phyloP scores from a whole-genome alignment of 2,113 vertebrate species.

The Odobenus rosmarus region DNA sequence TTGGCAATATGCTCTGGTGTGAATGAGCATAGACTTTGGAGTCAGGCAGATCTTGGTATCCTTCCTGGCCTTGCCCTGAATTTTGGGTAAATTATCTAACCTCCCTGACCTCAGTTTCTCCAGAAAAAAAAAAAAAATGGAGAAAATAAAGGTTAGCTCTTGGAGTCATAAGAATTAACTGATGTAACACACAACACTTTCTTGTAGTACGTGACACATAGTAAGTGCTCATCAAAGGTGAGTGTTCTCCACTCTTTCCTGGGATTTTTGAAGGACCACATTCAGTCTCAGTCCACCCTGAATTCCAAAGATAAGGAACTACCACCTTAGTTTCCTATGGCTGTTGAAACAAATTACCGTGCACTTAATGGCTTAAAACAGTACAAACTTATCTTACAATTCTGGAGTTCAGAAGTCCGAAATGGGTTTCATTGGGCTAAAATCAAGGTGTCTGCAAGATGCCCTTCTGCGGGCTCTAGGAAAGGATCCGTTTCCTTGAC shows the following conservation, averaged over 20 bases:
- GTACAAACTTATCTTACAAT: background rate
- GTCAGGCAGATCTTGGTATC: background rate
- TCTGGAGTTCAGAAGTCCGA: background rate
- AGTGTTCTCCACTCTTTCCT: background rate
- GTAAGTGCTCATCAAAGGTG: background rate
- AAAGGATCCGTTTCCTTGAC: background rate
- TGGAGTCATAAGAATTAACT: background rate
- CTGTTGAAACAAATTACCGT: background rate
- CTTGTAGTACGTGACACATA: background rate
- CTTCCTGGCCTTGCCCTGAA: background rate
- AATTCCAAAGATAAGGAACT: slow-evolving; percentile 3
- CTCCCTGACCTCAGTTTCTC: background rate
- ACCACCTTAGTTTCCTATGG: background rate
- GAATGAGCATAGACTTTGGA: background rate
- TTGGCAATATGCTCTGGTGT: background rate
- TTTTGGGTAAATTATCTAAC: background rate
- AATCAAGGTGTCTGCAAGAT: background rate
- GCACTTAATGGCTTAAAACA: background rate
- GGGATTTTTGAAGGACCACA: background rate
- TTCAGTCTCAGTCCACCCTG: background rate
- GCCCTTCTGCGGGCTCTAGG: background rate
- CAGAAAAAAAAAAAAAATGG: background rate
- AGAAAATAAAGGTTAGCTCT: background rate
- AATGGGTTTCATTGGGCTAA: background rate
- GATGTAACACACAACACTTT: background rate